phyloP scores from a whole-genome alignment of 2,113 vertebrate genomes.

The Emydura subglobosa region DNA sequence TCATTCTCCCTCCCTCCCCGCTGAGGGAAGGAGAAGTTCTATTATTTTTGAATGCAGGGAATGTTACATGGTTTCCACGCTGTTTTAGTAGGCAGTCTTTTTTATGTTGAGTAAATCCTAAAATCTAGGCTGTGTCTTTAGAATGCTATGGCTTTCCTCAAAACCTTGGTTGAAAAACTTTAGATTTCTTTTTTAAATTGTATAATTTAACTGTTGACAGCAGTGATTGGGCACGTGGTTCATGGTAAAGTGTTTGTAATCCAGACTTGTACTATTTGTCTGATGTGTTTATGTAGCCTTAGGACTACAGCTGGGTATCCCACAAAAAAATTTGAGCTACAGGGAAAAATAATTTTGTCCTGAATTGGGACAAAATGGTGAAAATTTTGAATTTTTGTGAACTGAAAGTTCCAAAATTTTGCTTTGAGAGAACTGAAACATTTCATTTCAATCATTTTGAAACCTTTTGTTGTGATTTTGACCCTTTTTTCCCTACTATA shows the following conservation, averaged over 20 bases:
- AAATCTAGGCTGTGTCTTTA: background rate
- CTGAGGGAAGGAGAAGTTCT: background rate
- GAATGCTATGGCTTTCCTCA: slow-evolving; percentile 38
- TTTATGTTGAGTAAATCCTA: background rate
- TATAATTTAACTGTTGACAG: background rate
- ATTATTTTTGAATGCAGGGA: background rate
- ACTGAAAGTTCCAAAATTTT: background rate
- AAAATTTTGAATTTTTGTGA: background rate
- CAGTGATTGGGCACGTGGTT: background rate
- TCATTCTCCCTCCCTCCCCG: background rate
- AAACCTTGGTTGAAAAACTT: slow-evolving; percentile 30
- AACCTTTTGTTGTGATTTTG: background rate
- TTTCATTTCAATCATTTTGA: background rate
- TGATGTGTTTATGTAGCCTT: background rate
- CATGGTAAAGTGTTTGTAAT: background rate
- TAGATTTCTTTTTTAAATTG: slow-evolving; percentile 13
- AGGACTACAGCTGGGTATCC: background rate
- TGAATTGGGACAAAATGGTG: background rate
- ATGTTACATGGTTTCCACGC: background rate
- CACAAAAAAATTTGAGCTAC: background rate
- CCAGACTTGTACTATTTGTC: background rate
- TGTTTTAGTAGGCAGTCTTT: background rate
- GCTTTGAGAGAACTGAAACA: background rate
- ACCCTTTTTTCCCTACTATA: background rate
- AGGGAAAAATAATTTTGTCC: background rate